phyloP scores from a whole-genome alignment of 2,888 invertebrate genomes.

The Crossocerus cetratus region DNA sequence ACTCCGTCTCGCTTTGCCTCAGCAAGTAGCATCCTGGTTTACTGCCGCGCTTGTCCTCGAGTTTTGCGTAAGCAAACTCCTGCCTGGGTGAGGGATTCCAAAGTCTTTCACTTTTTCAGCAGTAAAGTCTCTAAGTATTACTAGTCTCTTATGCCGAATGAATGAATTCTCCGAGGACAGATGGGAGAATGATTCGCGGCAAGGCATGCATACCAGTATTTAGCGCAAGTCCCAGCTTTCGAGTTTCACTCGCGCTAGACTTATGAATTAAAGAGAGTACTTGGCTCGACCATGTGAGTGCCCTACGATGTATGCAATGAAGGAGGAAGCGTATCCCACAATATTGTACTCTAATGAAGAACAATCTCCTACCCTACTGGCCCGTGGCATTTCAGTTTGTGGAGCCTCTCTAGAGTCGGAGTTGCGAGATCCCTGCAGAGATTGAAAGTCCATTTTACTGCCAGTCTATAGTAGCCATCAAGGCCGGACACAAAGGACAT shows the following conservation, averaged over 20 bases:
- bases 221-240: no score
- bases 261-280: no score
- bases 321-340: no score
- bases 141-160: no score
- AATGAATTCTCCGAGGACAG: no score
- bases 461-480: constrained; percentile 90
- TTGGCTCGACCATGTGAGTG: no score
- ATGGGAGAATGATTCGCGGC: no score
- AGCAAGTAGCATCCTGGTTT: constrained; percentile 89
- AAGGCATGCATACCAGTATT: no score
- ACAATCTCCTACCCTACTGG: constrained; percentile 86
- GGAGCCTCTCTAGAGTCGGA: constrained; percentile 86
- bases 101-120: neutral
- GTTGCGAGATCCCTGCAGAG: constrained; percentile 89
- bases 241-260: no score
- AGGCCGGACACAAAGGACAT: constrained; percentile 89
- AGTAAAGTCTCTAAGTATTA: neutral
- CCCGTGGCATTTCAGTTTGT: constrained; percentile 90
- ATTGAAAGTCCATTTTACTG: constrained; percentile 94
- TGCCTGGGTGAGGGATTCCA: constrained; percentile 80
- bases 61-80: constrained; percentile 90
- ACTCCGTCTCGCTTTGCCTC: constrained; percentile 88
- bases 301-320: no score
- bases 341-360: neutral
- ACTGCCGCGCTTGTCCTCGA: constrained; percentile 87